phyloP scores from a whole-genome alignment of 2,888 invertebrate genomes.

The Scaptomyza tumidula region DNA sequence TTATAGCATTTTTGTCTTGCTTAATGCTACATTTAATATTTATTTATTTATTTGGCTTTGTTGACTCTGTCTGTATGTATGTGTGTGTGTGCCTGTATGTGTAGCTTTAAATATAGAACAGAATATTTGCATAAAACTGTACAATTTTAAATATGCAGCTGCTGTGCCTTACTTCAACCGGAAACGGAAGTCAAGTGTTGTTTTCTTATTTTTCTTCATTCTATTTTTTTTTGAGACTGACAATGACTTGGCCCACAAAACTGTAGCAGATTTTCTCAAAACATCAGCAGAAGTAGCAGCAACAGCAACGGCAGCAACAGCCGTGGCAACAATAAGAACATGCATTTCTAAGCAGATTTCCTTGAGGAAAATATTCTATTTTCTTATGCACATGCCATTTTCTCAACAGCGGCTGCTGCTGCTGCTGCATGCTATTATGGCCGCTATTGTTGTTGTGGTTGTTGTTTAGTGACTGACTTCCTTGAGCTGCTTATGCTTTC shows the following conservation, averaged over 20 bases:
- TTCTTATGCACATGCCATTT: slow-evolving; percentile 70
- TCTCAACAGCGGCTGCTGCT: slow-evolving; percentile 60
- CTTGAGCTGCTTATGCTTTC: slow-evolving; percentile 61
- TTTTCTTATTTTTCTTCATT: slow-evolving; percentile 4
- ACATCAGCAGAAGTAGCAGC: slow-evolving; percentile 27
- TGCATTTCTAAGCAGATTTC: slow-evolving; percentile 75
- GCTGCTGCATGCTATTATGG: slow-evolving; percentile 21
- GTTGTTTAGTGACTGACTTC: slow-evolving; percentile 42
- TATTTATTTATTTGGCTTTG: slow-evolving; percentile 64
- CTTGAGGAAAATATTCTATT: slow-evolving; percentile 69
- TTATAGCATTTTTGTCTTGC: slow-evolving; percentile 5
- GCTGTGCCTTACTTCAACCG: slow-evolving; percentile 39
- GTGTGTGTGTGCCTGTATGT: neutral
- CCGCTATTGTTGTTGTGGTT: slow-evolving; percentile 25
- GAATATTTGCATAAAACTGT: slow-evolving; percentile 64
- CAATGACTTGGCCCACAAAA: slow-evolving; percentile 60
- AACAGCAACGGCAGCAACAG: slow-evolving; percentile 29
- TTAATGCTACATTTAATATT: slow-evolving; percentile 37
- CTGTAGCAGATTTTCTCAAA: slow-evolving; percentile 55
- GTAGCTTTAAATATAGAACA: slow-evolving; percentile 57
- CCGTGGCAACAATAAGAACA: slow-evolving; percentile 34
- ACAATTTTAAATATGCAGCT: slow-evolving; percentile 54
- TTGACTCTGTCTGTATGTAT: neutral
- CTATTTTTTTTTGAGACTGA: slow-evolving; percentile 28
- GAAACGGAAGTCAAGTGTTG: slow-evolving; percentile 75